Percentiles rank a stretch among this genome's conserved stretches.
phyloP scores from a whole-genome alignment of 2,888 invertebrate genomes.

The Patella ulyssiponensis region DNA sequence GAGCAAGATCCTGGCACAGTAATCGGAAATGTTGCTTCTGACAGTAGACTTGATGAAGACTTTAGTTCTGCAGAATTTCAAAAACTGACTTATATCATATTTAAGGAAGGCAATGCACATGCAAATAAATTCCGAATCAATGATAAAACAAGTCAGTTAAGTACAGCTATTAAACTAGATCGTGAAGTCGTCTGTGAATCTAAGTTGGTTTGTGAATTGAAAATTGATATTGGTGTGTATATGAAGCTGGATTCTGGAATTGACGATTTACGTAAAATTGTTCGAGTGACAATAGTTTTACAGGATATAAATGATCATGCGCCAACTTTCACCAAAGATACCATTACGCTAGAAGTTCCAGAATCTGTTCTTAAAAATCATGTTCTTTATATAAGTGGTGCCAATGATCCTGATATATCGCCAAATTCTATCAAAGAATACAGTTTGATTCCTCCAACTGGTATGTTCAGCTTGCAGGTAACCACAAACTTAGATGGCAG shows the following conservation, averaged over 20 bases:
- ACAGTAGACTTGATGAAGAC: not conserved
- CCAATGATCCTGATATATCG: constrained; percentile 54
- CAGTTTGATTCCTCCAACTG: constrained; percentile 49
- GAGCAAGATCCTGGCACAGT: not conserved
- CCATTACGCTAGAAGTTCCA: constrained; percentile 48
- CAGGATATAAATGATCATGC: constrained; percentile 59
- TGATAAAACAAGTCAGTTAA: not conserved
- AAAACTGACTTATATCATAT: not conserved
- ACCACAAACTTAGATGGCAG: constrained; percentile 47
- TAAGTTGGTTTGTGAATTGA: not conserved
- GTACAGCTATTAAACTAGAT: not conserved
- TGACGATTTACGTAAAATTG: constrained; percentile 10
- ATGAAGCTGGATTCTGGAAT: not conserved
- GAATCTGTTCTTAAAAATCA: constrained; percentile 50
- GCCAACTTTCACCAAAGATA: constrained; percentile 48
- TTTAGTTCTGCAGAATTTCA: not conserved
- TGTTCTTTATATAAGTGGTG: constrained; percentile 51
- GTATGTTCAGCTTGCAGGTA: constrained; percentile 55
- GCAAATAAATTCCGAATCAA: not conserved
- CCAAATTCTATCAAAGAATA: constrained; percentile 57
- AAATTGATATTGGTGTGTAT: not conserved
- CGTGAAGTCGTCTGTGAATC: not conserved
- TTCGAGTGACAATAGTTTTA: constrained; percentile 27
- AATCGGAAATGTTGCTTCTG: not conserved
- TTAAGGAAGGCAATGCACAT: not conserved